Conservation (phyloP, 2,113 vertebrate genomes). For the Bubo scandiacus region DNA sequence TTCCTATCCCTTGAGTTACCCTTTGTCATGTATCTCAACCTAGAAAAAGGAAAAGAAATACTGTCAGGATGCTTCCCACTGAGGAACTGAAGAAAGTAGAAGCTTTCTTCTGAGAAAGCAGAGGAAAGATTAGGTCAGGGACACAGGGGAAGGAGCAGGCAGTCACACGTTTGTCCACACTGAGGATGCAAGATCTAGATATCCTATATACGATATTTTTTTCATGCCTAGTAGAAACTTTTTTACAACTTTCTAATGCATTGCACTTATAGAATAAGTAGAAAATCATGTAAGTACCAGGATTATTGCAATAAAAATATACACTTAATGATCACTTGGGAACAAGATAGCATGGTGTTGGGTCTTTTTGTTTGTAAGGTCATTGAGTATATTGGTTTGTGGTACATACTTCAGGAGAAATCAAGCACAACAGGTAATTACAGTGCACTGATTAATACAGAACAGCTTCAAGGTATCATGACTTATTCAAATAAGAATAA, state of each 20-base stretch:
- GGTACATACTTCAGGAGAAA: neutral
- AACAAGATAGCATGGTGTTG: neutral
- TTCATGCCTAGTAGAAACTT: neutral
- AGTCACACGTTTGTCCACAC: neutral
- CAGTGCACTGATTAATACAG: neutral
- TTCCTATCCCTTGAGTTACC: neutral
- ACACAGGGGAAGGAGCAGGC: neutral
- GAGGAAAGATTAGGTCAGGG: neutral
- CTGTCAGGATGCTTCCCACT: neutral
- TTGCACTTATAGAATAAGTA: neutral
- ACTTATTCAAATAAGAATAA: neutral
- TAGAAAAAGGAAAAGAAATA: neutral
- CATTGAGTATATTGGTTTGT: neutral
- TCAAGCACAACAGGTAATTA: neutral
- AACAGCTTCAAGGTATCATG: neutral
- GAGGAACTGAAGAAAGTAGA: neutral
- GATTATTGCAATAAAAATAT: neutral
- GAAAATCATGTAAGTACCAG: neutral
- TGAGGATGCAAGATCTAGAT: neutral
- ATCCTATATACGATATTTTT: neutral
- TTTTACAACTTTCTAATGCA: neutral
- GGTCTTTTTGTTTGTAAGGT: neutral
- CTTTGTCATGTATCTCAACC: neutral
- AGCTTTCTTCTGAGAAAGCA: neutral
- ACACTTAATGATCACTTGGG: neutral